Base-by-base conservation (phyloP, 2,888 invertebrate species). In the Amblyteles armatorius region DNA sequence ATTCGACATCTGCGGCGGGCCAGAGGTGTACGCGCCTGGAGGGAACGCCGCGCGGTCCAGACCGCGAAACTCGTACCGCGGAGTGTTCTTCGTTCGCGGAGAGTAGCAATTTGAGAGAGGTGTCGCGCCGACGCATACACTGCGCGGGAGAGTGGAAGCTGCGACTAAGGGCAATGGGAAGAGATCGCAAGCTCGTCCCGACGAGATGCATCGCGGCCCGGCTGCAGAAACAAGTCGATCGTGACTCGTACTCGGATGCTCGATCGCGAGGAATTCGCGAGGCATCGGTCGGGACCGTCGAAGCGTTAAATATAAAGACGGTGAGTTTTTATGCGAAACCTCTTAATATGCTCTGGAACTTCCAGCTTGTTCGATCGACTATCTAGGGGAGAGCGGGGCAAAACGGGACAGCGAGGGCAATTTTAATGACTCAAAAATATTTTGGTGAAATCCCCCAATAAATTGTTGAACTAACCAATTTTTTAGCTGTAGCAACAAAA, bases 51-150 rank as follows among this genome's bases (percentile, higher is more conserved):
- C 50, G 63, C 55, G 72, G 72, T 68, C n/a, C 63, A 69, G 63
- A 73, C 81, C 77, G 73, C 77, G 73, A 73, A 71, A 72, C 65
- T 82, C 33, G 22, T 44, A 85, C 74, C 85, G 79, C 69, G 57
- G 73, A 77, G 68, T 71, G n/a, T 48, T 44, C 60, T 36, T 26
- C 57, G n/a, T 60, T 22, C n/a, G 69, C 60, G 48, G 33, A 57
- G 68, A 73, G 60, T 11, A 80, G 60, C 44, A 73, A 72, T 82
- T 65, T 40, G 48, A 50, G 65, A 55, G 63, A 79, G 63, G 77
- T 73, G 80, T 77, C 67, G 84, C 67, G 22, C 29, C 9, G n/a
- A 65, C 36, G 63, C 40, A 50, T 19, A 33, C n/a, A 1, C 50
- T 5, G 22, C 22, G 29, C 26, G 57, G 72, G 55, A 55, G 29